These are phyloP conservation scores for Ictidomys tridecemlineatus DNA, from an alignment of 2,113 vertebrate species.

Conservation along the genomic window DNA sequence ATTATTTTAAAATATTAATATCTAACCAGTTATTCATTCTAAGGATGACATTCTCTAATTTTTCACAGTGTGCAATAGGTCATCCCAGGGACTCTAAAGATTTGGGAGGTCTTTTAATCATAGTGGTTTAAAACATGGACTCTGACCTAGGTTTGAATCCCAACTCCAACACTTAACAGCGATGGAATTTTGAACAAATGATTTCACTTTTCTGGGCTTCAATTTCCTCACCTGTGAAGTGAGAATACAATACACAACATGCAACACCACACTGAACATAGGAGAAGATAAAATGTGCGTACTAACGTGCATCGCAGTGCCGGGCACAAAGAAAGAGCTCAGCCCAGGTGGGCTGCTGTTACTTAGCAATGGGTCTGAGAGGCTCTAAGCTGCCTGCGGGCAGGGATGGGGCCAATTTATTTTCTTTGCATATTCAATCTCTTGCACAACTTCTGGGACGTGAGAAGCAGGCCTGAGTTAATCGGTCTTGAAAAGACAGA, in stretches of 20 bases:
- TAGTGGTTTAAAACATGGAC: neutral
- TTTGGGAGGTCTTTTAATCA: conserved; percentile 12
- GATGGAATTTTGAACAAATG: neutral
- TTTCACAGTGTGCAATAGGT: conserved; percentile 38
- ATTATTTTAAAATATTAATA: conserved; percentile 81
- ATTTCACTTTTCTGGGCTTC: conserved; percentile 39
- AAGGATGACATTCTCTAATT: conserved; percentile 68
- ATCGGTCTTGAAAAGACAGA: conserved; percentile 10
- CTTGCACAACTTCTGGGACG: neutral
- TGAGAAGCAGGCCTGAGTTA: neutral
- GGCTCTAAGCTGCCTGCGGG: neutral
- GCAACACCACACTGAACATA: neutral
- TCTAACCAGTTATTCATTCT: conserved; percentile 70
- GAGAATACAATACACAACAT: neutral
- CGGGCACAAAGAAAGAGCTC: neutral
- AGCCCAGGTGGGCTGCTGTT: neutral
- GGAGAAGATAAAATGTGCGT: conserved; percentile 18
- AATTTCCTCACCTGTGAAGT: conserved; percentile 56
- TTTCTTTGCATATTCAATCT: neutral
- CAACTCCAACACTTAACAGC: neutral
- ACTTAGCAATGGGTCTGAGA: neutral
- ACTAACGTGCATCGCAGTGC: neutral
- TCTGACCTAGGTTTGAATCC: neutral
- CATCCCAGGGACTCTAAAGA: conserved; percentile 39
- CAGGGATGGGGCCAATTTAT: neutral